Base-by-base conservation (phyloP, 2,113 vertebrate genomes). In the Dromiciops gliroides region DNA sequence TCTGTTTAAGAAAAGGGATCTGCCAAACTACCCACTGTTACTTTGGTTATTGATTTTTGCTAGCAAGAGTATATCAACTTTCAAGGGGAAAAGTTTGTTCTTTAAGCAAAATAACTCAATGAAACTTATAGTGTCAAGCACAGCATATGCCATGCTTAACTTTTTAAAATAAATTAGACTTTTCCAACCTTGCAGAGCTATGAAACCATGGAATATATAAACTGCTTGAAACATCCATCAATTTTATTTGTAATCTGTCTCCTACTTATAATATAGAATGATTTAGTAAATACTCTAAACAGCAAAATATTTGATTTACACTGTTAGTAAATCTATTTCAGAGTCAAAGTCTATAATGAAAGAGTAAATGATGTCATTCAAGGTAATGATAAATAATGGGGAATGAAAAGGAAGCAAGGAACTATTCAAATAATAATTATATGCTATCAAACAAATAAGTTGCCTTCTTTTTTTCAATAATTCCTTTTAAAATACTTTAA, bases 1-100 rank as follows among this genome's bases (percentile, higher is more conserved):
- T 95, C 96, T 90, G 96, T 94, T 96, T 97, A 97, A 98, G 96
- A 93, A 95, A 97, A 93, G 88, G 93, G 10, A 94, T 52, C 89
- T 50, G 47, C 90, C 89, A 97, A 97, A 96, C 50, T 60, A 90
- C 91, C 51, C n/a, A 93, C 89, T 98, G 95, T 92, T 97, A 91
- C 95, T 97, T 97, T 92, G 89, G 93, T 91, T 94, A 95, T 51
- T 97, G 91, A 51, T 91, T 97, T 95, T 96, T 50, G 90, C 90
- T 95, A 94, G 89, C 89, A 90, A 93, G 93, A 92, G 19, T 90
- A 95, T 92, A 92, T 24, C 37, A 96, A 95, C 92, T 97, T 94
- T 89, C 93, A 89, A 89, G 93, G 53, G 88, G 94, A 95, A 94
- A 92, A 49, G 47, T 67, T 51, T 89, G 0, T 25, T 93, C 83